Percentiles rank a stretch among this genome's conserved stretches.
These are phyloP conservation scores for Aproaerema taeniolella DNA, from an alignment of 2,888 invertebrate species.

Conservation along the genomic window DNA sequence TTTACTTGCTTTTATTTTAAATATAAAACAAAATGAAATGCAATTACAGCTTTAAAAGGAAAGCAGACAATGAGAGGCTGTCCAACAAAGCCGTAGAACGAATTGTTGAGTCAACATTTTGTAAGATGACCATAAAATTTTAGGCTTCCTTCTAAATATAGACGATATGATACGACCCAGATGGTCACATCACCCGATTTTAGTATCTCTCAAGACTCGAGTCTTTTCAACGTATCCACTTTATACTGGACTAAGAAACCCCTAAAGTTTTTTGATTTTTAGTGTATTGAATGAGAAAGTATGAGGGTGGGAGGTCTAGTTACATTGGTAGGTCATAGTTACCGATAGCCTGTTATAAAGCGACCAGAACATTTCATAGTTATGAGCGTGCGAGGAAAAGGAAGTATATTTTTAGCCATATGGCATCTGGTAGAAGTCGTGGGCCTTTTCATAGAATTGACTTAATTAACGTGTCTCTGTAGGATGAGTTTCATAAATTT, in stretches of 20 bases:
- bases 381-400: constrained; percentile 69
- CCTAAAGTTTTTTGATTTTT: constrained; percentile 37
- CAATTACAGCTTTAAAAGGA: constrained; percentile 17
- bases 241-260: constrained; percentile 43
- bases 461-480: constrained; percentile 66
- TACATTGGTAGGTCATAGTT: constrained; percentile 48
- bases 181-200: constrained; percentile 71
- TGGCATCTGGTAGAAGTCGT: constrained; percentile 62
- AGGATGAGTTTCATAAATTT: constrained; percentile 50
- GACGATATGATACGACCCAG: constrained; percentile 68
- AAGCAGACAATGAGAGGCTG: constrained; percentile 25
- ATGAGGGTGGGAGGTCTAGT: constrained; percentile 41
- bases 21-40: constrained; percentile 13
- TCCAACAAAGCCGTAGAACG: constrained; percentile 14
- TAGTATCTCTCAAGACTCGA: constrained; percentile 67
- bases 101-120: constrained; percentile 36
- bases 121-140: constrained; percentile 60
- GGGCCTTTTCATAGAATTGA: constrained; percentile 62
- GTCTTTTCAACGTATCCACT: constrained; percentile 58
- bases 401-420: constrained; percentile 70
- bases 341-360: constrained; percentile 68
- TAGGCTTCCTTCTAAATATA: constrained; percentile 63
- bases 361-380: constrained; percentile 68
- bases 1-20: no score
- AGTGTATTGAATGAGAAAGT: constrained; percentile 30